Evolutionary conservation across 2,797 vertebrate genomes (phyloP).

Genomic region (Sebastes elongatus): DNA sequence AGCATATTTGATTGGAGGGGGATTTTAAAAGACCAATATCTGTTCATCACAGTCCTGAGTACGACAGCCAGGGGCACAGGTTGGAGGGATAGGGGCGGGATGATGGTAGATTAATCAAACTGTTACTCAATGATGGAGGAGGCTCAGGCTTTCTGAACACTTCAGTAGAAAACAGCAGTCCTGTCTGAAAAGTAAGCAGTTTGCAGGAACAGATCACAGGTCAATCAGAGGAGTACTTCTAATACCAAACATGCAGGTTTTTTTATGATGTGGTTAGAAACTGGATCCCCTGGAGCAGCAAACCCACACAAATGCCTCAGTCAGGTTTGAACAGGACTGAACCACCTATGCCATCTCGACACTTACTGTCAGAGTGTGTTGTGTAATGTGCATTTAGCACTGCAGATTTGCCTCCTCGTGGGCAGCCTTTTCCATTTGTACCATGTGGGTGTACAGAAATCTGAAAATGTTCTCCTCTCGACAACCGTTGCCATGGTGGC

Average conservation of each 20-base stretch:
- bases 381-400: constrained; percentile 21
- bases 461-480: constrained; percentile 43
- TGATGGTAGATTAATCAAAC: background rate
- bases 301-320: constrained; percentile 14
- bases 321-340: constrained; percentile 4
- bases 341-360: background rate
- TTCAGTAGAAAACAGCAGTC: background rate
- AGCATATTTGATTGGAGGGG: accelerated
- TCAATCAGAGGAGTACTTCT: background rate
- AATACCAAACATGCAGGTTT: background rate
- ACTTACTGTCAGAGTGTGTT: background rate
- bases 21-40: background rate
- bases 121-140: background rate
- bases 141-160: background rate
- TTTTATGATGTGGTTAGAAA: constrained; percentile 4
- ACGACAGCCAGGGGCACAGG: background rate
- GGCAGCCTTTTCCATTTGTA: constrained; percentile 33
- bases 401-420: constrained; percentile 29
- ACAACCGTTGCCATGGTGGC: constrained; percentile 69
- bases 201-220: background rate
- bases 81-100: background rate
- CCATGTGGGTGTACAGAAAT: constrained; percentile 64
- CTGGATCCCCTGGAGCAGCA: background rate
- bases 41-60: background rate
- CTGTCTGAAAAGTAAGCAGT: background rate